Conservation (phyloP, 2,888 invertebrate species). For the Prosopocoilus inquinatus region DNA sequence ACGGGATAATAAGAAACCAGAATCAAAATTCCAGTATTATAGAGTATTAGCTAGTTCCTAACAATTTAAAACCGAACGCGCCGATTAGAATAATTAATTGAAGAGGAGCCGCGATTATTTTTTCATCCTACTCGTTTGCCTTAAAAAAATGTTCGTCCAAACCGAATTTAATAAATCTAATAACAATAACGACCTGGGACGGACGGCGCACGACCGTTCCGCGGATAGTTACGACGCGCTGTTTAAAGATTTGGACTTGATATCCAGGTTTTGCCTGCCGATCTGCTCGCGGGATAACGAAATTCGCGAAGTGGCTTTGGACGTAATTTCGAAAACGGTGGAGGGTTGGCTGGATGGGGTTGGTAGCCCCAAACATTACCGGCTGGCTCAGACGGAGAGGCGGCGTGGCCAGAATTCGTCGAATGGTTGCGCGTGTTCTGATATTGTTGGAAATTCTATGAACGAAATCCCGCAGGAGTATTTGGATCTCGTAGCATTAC, state of each 20-base stretch:
- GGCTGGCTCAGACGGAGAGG: constrained; percentile 40
- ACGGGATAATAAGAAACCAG: constrained; percentile 23
- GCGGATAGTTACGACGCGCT: constrained; percentile 37
- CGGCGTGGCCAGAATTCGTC: constrained; percentile 43
- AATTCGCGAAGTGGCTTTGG: constrained; percentile 53
- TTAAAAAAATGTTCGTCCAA: constrained; percentile 44
- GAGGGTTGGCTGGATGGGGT: constrained; percentile 57
- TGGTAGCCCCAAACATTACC: constrained; percentile 52
- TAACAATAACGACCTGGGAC: constrained; percentile 42
- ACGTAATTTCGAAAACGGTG: constrained; percentile 54
- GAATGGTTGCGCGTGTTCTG: constrained; percentile 49
- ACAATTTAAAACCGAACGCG: constrained; percentile 19
- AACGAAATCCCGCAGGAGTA: constrained; percentile 52
- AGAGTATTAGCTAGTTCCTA: constrained; percentile 42
- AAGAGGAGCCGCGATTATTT: constrained; percentile 14
- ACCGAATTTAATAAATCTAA: constrained; percentile 45
- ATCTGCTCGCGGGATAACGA: constrained; percentile 55
- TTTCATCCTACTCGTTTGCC: constrained; percentile 27
- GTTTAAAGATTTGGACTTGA: constrained; percentile 51
- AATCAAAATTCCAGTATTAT: constrained; percentile 40
- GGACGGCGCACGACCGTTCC: constrained; percentile 26
- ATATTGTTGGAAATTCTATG: constrained; percentile 48
- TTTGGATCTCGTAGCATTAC: constrained; percentile 54
- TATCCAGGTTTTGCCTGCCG: constrained; percentile 55
- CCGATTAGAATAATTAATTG: constrained; percentile 6